Conservation (phyloP, 1,140 invertebrate species). For the Telenomus remus region DNA sequence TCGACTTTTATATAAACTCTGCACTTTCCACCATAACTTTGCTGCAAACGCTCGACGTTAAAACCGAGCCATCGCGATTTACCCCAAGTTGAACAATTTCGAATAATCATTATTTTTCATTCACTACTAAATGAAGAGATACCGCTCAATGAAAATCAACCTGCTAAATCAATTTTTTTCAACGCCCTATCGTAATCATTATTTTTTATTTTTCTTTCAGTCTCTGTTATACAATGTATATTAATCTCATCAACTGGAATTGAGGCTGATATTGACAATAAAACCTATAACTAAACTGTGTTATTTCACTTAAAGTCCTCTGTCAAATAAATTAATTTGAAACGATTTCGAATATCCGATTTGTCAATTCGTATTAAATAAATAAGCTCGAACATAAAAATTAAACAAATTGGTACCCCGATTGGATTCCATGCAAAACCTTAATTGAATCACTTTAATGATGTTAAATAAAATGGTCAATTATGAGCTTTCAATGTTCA, state of each 20-base stretch:
- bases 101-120: constrained; percentile 16
- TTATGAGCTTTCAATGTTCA: no score
- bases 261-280: constrained; percentile 25
- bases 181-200: not conserved
- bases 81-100: constrained; percentile 21
- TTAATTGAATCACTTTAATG: no score
- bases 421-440: no score
- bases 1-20: constrained; percentile 59
- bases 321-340: constrained; percentile 17
- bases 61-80: constrained; percentile 35
- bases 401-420: not conserved
- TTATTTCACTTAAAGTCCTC: constrained; percentile 34
- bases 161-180: no score
- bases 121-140: not conserved
- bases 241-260: constrained; percentile 7
- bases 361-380: constrained; percentile 9
- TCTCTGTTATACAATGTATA: not conserved
- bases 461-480: no score
- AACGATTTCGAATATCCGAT: not conserved
- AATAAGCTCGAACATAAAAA: not conserved
- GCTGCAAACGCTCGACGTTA: constrained; percentile 6
- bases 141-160: no score
- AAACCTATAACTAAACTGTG: constrained; percentile 31
- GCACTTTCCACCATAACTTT: constrained; percentile 54
- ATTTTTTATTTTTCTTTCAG: not conserved